These are phyloP conservation scores for Danio kyathit DNA, from an alignment of 2,797 vertebrate genomes.

Conservation along the genomic window DNA sequence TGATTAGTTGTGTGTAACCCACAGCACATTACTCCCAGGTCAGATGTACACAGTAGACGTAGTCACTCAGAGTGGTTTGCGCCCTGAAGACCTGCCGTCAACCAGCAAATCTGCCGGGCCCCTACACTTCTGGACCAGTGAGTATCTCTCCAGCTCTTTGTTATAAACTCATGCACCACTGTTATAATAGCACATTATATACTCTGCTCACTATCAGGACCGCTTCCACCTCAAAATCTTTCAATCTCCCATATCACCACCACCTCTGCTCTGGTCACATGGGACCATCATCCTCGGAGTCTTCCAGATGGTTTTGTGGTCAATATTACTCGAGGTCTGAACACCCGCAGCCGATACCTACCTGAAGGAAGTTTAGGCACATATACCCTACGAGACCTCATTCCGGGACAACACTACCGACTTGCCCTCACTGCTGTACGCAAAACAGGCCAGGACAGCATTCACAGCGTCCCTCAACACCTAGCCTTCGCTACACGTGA, in stretches of 20 bases:
- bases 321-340: constrained; percentile 90
- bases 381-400: constrained; percentile 88
- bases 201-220: constrained; percentile 76
- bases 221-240: constrained; percentile 91
- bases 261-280: constrained; percentile 86
- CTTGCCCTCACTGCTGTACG: constrained; percentile 86
- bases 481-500: constrained; percentile 89
- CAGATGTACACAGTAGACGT: constrained; percentile 87
- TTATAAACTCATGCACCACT: constrained; percentile 13
- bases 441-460: constrained; percentile 83
- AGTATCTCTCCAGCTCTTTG: constrained; percentile 63
- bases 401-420: constrained; percentile 86
- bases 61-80: constrained; percentile 86
- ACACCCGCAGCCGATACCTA: constrained; percentile 91
- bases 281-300: constrained; percentile 79
- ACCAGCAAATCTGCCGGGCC: constrained; percentile 88
- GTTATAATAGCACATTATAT: neutral
- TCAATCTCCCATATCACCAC: constrained; percentile 84
- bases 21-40: constrained; percentile 89
- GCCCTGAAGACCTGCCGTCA: constrained; percentile 83
- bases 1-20: constrained; percentile 56
- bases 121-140: constrained; percentile 91
- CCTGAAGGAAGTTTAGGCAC: constrained; percentile 84
- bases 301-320: constrained; percentile 90
- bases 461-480: constrained; percentile 88